Evolutionary conservation across 2,888 invertebrate genomes (phyloP), one percentile per base, ranked within the genome.

Genomic region (Lepidochrysops patricia): DNA sequence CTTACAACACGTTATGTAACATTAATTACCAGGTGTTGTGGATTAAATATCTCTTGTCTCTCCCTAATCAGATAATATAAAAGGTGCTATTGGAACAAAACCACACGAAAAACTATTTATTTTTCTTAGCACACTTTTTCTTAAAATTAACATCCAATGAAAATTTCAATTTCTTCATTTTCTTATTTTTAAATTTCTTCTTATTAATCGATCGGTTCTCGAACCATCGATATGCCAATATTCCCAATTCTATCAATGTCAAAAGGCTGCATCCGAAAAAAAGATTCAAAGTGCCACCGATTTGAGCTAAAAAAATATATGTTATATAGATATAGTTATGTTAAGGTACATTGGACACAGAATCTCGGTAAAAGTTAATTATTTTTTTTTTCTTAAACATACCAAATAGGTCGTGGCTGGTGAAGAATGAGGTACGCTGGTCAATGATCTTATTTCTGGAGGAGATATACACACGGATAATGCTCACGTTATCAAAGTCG

Each of bases 211-310:
- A 27, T 13, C 15, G n/a, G 3, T 52, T 57, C 7, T 57, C 23
- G 5, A 63, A 4, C 25, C 50, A 58, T 13, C 37, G 26, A 50
- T 61, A 61, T 4, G 57, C 29, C 4, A 68, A 59, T 25, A 66
- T 72, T 0, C 70, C 4, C 1, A 84, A 32, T 50, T 81, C 83
- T 1, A 85, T 57, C 0, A 82, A 12, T 0, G 83, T 82, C 0
- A 89, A 71, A 12, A 87, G 66, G 61, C 85, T 88, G 68, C 82
- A 81, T 7, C 89, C 87, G 59, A 86, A 83, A 67, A 84, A 85
- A 5, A 84, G 72, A 66, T 74, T 80, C 68, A 87, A 81, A 1
- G 82, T 75, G 3, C 88, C 87, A 0, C 86, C 88, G 1, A 86
- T 68, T 65, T 85, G 83, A 48, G 78, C 86, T 86, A 73, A 19